Conservation (phyloP, 2,113 vertebrate species). For the Oreochromis aureus region DNA sequence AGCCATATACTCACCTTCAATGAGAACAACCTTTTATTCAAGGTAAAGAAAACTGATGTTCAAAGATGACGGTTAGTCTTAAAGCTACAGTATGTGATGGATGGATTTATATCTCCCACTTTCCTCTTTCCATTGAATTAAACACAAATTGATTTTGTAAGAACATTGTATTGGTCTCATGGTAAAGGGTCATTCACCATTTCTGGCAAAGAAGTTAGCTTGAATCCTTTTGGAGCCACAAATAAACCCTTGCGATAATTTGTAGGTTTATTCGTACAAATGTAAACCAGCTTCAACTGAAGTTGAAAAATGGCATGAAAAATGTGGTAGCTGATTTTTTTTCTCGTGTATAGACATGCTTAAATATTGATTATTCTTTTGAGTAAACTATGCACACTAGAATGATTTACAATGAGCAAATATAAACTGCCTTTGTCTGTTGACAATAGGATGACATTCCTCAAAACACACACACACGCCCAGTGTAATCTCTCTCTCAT, state of each 20-base stretch:
- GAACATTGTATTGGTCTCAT: background rate
- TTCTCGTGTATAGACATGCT: background rate
- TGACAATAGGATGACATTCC: background rate
- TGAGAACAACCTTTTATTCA: background rate
- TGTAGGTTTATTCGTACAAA: background rate
- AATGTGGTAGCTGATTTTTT: background rate
- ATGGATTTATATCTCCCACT: background rate
- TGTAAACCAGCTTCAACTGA: background rate
- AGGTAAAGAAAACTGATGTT: background rate
- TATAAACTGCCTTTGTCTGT: background rate
- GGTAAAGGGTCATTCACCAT: background rate
- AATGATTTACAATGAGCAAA: background rate
- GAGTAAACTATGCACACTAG: background rate
- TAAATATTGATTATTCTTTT: background rate
- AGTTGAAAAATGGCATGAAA: background rate
- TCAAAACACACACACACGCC: background rate
- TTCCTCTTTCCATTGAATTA: background rate
- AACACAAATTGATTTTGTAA: background rate
- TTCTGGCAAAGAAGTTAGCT: background rate
- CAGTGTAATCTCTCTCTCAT: background rate
- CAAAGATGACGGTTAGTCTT: background rate
- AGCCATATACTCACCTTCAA: background rate
- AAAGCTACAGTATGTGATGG: background rate
- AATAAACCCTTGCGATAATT: background rate
- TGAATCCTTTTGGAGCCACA: background rate